These are phyloP conservation scores for Andrena hattorfiana DNA, from an alignment of 2,888 invertebrate species.

Conservation along the genomic window DNA sequence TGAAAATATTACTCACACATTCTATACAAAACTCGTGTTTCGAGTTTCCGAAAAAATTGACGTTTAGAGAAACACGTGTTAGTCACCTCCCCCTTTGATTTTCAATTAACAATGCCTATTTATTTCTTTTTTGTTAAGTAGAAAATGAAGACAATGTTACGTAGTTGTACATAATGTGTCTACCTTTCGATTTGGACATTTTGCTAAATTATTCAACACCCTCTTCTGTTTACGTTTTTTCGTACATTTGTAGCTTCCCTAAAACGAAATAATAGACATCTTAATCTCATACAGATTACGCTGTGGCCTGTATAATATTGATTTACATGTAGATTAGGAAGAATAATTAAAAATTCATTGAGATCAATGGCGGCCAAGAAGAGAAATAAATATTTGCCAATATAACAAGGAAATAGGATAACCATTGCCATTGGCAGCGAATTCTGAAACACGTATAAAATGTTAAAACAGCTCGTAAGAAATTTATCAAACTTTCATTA, in stretches of 20 bases:
- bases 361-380: conserved; percentile 17
- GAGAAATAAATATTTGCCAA: conserved; percentile 11
- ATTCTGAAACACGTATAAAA: conserved; percentile 55
- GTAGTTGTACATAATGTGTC: neutral
- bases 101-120: neutral
- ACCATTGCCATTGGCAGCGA: conserved; percentile 64
- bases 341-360: conserved; percentile 24
- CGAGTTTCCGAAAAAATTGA: conserved; percentile 31
- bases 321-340: conserved; percentile 1
- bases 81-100: conserved; percentile 7
- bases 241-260: neutral
- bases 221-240: neutral
- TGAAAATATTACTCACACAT: conserved; percentile 20
- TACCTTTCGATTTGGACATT: conserved; percentile 22
- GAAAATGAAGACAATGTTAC: conserved; percentile 17
- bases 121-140: neutral
- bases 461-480: conserved; percentile 18
- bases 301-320: neutral
- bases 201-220: neutral
- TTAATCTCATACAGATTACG: neutral
- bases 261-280: neutral
- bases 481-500: neutral
- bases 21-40: conserved; percentile 21
- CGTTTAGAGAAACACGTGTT: conserved; percentile 40
- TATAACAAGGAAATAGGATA: conserved; percentile 25